Base-by-base conservation (phyloP, 30 jellyfish, hydroid and myxozoan species). In the Rhopilema esculentum region DNA sequence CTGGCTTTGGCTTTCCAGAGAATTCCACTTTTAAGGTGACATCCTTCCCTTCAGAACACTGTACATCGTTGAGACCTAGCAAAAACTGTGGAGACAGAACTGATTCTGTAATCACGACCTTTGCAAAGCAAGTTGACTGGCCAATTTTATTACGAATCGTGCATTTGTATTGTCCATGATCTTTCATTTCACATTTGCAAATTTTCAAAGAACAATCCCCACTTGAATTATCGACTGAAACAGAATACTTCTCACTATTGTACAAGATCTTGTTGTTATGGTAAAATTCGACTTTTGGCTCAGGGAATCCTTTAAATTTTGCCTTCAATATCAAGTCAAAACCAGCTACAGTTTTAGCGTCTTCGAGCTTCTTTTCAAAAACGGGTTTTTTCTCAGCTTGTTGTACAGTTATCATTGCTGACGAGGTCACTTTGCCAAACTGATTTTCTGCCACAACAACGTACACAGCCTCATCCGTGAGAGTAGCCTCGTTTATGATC, bases 1-100 rank as follows among this genome's bases (percentile, higher is more conserved):
- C 80, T 49, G 99, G 99, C 50, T 86, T 87, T 28, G 99, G 99
- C 71, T 89, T 91, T 16, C 99, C 99, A 0, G 96, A 69, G 20
- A 91, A 69, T 30, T 88, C 97, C 21, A 88, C 99, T 63, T 77
- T 83, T 27, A 96, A 63, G 29, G 64, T 79, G 9, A 91, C 74
- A 29, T 96, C 99, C 32, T 78, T 76, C 22, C 96, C 95, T 70
- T 91, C 97, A 4, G 69, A 24, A 62, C 93, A 75, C n/a, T 84
- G 89, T n/a, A 88, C 27, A 71, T 91, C 97, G 49, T 66, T 72
- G 18, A 91, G 86, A 24, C 83, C 83, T 19, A 28, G 77, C 33
- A 72, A 50, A 68, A 96, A 96, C 57, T 82, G 92, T 69, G 99
- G 99, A 49, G 97, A 90, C 31, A 88, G 66, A 51, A 71, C 64